These are phyloP conservation scores for Panagrolaimus sp. DNA, from an alignment of 1,140 invertebrate species.

Conservation along the genomic window DNA sequence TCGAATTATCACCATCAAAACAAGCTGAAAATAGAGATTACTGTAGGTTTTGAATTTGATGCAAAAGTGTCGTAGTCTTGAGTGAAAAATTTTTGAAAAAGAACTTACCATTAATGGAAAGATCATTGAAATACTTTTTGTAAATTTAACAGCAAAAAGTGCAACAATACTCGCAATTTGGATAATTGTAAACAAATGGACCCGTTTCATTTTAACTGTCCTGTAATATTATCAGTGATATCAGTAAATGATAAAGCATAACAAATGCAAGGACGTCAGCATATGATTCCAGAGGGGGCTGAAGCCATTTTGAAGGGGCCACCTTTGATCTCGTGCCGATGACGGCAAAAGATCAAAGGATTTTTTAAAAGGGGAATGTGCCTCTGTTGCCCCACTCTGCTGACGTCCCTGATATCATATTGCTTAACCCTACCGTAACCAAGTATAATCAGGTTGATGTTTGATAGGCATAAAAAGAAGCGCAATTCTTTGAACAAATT, in stretches of 20 bases:
- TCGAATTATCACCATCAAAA: conserved; percentile 90
- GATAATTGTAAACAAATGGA: conserved; percentile 50
- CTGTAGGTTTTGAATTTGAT: not conserved
- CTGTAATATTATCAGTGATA: too few species aligned
- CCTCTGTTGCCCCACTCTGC: too few species aligned
- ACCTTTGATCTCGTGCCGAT: too few species aligned
- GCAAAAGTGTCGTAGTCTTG: not conserved
- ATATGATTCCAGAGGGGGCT: too few species aligned
- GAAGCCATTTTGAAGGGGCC: too few species aligned
- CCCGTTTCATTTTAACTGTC: conserved; percentile 61
- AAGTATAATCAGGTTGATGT: conserved; percentile 92
- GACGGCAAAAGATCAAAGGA: too few species aligned
- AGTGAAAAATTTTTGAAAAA: not conserved
- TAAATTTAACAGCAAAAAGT: conserved; percentile 49
- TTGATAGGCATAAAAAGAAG: conserved; percentile 96
- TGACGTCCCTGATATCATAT: too few species aligned
- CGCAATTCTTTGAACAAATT: conserved; percentile 86
- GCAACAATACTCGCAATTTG: conserved; percentile 41
- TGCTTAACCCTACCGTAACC: too few species aligned
- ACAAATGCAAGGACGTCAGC: too few species aligned
- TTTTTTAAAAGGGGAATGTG: too few species aligned
- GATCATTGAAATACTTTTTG: conserved; percentile 36
- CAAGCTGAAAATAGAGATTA: conserved; percentile 66
- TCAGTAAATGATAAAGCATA: too few species aligned
- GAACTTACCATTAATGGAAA: conserved; percentile 2